Conservation (phyloP, 2,113 vertebrate genomes). For the Scartelaos histophorus region DNA sequence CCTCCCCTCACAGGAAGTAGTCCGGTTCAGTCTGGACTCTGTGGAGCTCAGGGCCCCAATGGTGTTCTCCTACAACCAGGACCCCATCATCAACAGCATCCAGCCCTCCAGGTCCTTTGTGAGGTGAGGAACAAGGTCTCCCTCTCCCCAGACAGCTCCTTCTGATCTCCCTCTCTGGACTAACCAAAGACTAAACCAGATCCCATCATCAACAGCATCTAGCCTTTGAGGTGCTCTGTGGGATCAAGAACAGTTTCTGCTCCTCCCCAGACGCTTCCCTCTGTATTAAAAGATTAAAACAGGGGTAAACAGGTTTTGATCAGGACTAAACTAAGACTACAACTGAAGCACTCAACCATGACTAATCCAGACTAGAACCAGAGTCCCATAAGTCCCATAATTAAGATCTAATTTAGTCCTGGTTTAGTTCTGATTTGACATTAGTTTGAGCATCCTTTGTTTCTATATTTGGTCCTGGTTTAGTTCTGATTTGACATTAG, state of each 20-base stretch:
- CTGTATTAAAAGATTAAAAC: background rate
- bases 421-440: background rate
- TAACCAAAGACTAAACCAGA: no score
- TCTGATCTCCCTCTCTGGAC: no score
- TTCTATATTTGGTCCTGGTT: background rate
- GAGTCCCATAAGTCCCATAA: no score
- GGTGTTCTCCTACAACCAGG: constrained; percentile 86
- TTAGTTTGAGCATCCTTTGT: background rate
- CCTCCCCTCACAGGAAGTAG: constrained; percentile 71
- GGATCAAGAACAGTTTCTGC: no score
- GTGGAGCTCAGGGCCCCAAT: constrained; percentile 69
- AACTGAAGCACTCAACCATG: background rate
- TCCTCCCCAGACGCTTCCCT: no score
- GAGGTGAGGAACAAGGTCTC: constrained; percentile 75
- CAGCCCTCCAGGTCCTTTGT: constrained; percentile 92
- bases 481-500: background rate
- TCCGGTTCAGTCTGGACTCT: constrained; percentile 85
- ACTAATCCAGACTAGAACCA: no score
- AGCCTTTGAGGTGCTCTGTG: no score
- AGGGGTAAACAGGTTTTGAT: background rate
- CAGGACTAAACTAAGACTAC: background rate
- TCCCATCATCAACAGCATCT: no score
- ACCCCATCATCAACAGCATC: constrained; percentile 87
- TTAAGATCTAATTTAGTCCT: background rate
- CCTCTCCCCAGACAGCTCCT: background rate